Conservation (phyloP, 2,888 invertebrate species). For the Podotricha telesiphe region DNA sequence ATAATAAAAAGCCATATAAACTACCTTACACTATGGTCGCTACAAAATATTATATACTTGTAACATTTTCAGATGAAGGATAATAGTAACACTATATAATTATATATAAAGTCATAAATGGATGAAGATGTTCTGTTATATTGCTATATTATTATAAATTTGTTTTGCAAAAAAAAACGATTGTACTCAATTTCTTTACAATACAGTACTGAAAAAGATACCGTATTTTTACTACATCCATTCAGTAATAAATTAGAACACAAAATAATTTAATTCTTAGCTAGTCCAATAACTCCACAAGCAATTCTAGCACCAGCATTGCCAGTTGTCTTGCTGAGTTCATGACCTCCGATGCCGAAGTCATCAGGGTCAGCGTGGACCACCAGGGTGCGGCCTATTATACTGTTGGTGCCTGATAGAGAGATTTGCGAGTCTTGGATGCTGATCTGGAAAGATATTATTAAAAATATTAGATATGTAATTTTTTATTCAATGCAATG, state of each 20-base stretch:
- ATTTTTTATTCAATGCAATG: too few relatives aligned
- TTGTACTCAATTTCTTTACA: too few relatives aligned
- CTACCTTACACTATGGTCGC: background rate
- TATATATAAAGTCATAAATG: too few relatives aligned
- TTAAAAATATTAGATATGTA: too few relatives aligned
- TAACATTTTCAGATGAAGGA: background rate
- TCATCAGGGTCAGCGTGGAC: conserved; percentile 97
- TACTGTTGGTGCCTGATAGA: conserved; percentile 86
- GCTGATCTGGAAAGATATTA: conserved; percentile 59
- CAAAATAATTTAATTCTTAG: conserved; percentile 51
- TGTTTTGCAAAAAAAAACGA: too few relatives aligned
- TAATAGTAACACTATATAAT: too few relatives aligned
- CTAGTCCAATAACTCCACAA: conserved; percentile 94
- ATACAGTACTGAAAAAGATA: too few relatives aligned
- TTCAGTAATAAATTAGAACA: background rate
- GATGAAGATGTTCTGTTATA: too few relatives aligned
- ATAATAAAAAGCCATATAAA: background rate
- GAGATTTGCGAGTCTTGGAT: conserved; percentile 73
- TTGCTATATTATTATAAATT: too few relatives aligned
- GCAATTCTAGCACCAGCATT: conserved; percentile 96
- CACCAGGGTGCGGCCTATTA: conserved; percentile 93
- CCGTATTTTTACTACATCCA: background rate
- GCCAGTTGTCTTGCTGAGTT: conserved; percentile 95
- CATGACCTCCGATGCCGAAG: conserved; percentile 95
- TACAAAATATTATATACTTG: background rate